Evolutionary conservation across 53 echinoderm and acorn worm genomes (phyloP).

Genomic region (Paracentrotus lividus): DNA sequence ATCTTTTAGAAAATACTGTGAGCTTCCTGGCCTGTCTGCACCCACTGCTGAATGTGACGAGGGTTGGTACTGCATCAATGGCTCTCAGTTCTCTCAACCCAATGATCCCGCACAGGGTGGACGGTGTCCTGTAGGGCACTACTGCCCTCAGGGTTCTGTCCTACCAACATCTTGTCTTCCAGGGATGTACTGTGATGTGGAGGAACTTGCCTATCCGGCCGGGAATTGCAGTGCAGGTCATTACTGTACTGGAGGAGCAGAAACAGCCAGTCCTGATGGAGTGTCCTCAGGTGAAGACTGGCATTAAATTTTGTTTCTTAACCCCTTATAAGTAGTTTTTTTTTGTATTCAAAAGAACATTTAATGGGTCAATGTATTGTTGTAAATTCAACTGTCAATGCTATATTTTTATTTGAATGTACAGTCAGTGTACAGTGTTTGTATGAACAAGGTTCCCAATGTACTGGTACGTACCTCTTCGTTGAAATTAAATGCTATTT

Average conservation of each 20-base stretch:
- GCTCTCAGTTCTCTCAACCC: conserved; percentile 91
- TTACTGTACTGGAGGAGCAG: conserved; percentile 86
- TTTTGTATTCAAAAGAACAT: too few species aligned
- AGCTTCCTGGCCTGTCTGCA: conserved; percentile 87
- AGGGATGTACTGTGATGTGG: conserved; percentile 92
- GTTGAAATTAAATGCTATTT: too few species aligned
- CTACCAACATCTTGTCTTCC: conserved; percentile 84
- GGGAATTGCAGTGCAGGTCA: conserved; percentile 91
- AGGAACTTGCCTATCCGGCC: conserved; percentile 81
- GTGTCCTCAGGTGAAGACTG: conserved; percentile 78
- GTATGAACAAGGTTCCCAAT: too few species aligned
- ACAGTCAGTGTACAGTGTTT: too few species aligned
- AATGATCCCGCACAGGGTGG: conserved; percentile 79
- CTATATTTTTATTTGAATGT: too few species aligned
- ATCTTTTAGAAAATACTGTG: conserved; percentile 76
- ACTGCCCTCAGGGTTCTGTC: conserved; percentile 91
- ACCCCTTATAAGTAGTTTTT: background rate
- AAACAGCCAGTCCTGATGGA: conserved; percentile 75
- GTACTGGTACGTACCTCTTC: too few species aligned
- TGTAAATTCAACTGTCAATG: too few species aligned
- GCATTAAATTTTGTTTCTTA: background rate
- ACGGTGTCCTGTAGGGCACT: conserved; percentile 81
- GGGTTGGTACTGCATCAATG: conserved; percentile 98
- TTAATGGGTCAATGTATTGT: too few species aligned
- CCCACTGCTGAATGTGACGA: conserved; percentile 91